Base-by-base conservation (phyloP, 2,888 invertebrate genomes). In the Chaitophorus viminalis region DNA sequence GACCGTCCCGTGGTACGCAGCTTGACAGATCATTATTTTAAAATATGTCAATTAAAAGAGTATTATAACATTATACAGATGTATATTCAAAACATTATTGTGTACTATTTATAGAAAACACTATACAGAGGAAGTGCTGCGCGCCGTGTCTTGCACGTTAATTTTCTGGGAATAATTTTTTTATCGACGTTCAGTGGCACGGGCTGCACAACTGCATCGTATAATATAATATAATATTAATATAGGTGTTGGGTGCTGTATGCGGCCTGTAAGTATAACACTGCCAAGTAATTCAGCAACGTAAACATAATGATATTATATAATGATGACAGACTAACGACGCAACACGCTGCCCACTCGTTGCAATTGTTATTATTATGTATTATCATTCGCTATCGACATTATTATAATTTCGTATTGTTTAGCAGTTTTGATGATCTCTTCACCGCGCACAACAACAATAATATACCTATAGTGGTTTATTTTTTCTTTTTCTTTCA, bases 121-220 rank as follows among this genome's bases (percentile, higher is more conserved):
- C 29, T 46, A 21, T 0, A 36, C 36, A 36, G 36, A 46, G 46
- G 14, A 46, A 14, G 46, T 14, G 46, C 46, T 46, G 8, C 14
- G 11, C 14, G 70, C 72, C 9, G 36, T 54, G 74, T 76, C n/a
- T 83, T 76, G 8, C 46, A 31, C 65, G 65, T 31, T 29, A 25
- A 54, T 54, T 70, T 87, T 87, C 86, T 87, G 25, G 60, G 86
- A 81, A 87, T 36, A 33, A 14, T 29, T 60, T 84, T n/a, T 65
- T 77, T 84, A 77, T 84, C 77, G 36, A 29, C 46, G 46, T 46
- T 68, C 17, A 33, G n/a, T 17, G 65, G 76, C 52, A 77, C 77
- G 68, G 31, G 77, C 65, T 39, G 60, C 54, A 72, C 17, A 36
- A 5, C 6, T 46, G 11, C 46, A 46, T 46, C 36, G 36, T 36